phyloP scores from a whole-genome alignment of 2,888 invertebrate species.

The Eurois occulta region DNA sequence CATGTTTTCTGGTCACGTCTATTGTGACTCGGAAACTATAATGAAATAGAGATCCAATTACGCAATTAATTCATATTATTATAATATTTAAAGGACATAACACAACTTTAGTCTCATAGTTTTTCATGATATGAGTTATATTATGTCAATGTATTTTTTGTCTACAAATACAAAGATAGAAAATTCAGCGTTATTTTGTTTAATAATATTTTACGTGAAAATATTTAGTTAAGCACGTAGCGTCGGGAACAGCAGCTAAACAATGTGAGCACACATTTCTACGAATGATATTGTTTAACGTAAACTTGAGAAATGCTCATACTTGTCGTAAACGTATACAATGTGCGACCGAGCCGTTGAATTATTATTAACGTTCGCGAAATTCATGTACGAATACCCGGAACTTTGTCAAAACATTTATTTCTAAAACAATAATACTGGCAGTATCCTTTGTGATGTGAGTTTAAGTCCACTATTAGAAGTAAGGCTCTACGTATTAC shows the following conservation, averaged over 20 bases:
- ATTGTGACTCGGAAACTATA: constrained; percentile 62
- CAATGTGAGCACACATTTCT: constrained; percentile 51
- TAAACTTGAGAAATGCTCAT: constrained; percentile 53
- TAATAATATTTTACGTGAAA: constrained; percentile 44
- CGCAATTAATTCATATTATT: constrained; percentile 66
- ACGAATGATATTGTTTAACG: constrained; percentile 54
- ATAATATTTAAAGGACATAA: constrained; percentile 2
- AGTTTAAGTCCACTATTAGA: constrained; percentile 4
- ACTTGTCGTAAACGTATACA: constrained; percentile 18
- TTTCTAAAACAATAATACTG: constrained; percentile 18
- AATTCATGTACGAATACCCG: constrained; percentile 29
- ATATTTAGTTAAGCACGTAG: constrained; percentile 28
- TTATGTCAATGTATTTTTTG: constrained; percentile 12
- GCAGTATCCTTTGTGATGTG: background rate
- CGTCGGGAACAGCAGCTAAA: constrained; percentile 45
- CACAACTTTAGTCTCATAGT: background rate
- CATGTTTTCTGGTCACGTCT: constrained; percentile 73
- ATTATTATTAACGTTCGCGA: constrained; percentile 43
- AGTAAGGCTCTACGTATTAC: constrained; percentile 21
- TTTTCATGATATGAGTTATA: background rate
- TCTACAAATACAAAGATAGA: background rate
- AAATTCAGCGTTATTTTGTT: constrained; percentile 15
- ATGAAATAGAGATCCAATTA: constrained; percentile 68
- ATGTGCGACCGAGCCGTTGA: constrained; percentile 29
- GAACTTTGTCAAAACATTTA: constrained; percentile 29